Evolutionary conservation across 1,140 invertebrate species (phyloP), one percentile per base, ranked within the genome.

Genomic region (Zaprionus vittiger): DNA sequence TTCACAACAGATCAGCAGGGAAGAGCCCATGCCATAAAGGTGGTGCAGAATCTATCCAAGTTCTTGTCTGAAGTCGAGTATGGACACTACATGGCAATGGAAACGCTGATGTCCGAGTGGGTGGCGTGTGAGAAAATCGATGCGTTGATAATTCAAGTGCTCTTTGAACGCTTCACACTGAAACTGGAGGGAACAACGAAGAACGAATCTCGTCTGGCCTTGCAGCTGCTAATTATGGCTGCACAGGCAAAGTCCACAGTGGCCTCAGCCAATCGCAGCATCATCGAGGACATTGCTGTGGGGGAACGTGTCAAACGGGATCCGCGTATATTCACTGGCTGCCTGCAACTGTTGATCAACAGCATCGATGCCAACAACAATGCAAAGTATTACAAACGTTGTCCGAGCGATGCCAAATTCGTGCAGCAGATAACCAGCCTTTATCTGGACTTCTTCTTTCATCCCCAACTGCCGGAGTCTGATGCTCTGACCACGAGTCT

Each of bases 121-220:
- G 93, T 95, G 49, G 93, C 91, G 47, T 94, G 93, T 26, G 95
- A 94, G 0, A 95, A 97, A 59, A 93, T 95, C 69, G 93, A 93
- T 9, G 93, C 93, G 0, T 73, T 93, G 1, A 89, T 94, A 22
- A 94, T 95, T 80, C 94, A 94, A 94, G 94, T 97, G 12, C 93
- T 98, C 37, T 98, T 96, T 96, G 96, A 98, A 92, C 95, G 95
- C 67, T 98, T 97, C 90, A 95, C 96, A 0, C 94, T 96, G 79
- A 97, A 96, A 84, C 94, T 96, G n/a, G 94, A 95, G 22, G 95
- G 95, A 15, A 96, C 95, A 0, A 95, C 95, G 0, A 91, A 94
- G 4, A 93, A 94, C 79, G 95, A 97, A 57, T 96, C 96, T 63
- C 94, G 95, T 54, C 94, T 95, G 15, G 95, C 97, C 2, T 92